Evolutionary conservation across 2,797 vertebrate species (phyloP).

Genomic region (Rachycentron canadum): DNA sequence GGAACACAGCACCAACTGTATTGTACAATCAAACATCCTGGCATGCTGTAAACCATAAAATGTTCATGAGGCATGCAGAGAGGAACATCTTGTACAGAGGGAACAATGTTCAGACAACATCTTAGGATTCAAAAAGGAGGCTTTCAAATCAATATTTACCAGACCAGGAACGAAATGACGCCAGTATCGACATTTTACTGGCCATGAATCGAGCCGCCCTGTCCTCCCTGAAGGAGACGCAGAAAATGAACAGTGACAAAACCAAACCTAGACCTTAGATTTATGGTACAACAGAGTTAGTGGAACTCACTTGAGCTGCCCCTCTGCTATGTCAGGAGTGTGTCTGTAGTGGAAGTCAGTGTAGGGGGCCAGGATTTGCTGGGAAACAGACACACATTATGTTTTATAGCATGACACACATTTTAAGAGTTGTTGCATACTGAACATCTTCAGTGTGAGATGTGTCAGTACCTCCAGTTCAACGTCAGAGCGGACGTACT

Average conservation of each 20-base stretch:
- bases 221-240: background rate
- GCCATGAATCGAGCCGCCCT: constrained; percentile 90
- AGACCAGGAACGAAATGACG: background rate
- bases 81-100: background rate
- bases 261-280: background rate
- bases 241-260: background rate
- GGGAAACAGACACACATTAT: background rate
- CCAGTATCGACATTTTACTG: constrained; percentile 89
- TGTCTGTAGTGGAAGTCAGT: constrained; percentile 97
- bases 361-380: constrained; percentile 85
- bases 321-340: constrained; percentile 90
- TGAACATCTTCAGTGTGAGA: background rate
- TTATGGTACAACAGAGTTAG: background rate
- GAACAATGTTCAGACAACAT: too few relatives aligned
- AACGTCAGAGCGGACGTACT: constrained; percentile 79
- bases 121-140: background rate
- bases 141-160: background rate
- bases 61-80: background rate
- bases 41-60: background rate
- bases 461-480: background rate
- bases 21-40: background rate
- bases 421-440: background rate
- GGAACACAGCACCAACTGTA: background rate
- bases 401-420: background rate
- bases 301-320: background rate